phyloP scores from a whole-genome alignment of 2,888 invertebrate genomes.

The Patella caerulea region DNA sequence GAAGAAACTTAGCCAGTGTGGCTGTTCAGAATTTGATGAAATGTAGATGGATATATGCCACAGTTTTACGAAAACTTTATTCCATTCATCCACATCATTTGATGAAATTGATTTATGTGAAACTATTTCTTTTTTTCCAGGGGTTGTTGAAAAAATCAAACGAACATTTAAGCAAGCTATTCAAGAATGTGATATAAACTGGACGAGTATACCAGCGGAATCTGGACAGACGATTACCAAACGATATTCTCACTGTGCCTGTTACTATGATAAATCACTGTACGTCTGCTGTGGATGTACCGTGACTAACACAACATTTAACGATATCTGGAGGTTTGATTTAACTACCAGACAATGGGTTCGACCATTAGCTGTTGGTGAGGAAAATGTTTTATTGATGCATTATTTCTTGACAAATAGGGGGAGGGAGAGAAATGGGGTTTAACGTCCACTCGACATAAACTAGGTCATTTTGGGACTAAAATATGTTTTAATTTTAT shows the following conservation, averaged over 20 bases:
- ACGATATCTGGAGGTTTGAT: constrained; percentile 96
- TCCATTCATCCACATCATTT: no score
- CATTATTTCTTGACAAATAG: no score
- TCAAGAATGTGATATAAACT: constrained; percentile 44
- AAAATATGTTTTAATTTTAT: no score
- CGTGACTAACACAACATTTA: constrained; percentile 92
- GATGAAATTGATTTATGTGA: background rate
- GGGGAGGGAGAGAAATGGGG: no score
- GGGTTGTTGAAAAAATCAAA: constrained; percentile 83
- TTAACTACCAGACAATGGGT: constrained; percentile 88
- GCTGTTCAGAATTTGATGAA: no score
- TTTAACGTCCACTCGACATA: no score
- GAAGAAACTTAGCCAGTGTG: no score
- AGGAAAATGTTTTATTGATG: constrained; percentile 15
- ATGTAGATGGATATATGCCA: no score
- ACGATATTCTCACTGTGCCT: constrained; percentile 92
- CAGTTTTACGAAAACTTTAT: no score
- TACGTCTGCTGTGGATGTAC: constrained; percentile 98
- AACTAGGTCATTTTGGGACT: no score
- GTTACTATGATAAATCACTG: constrained; percentile 75
- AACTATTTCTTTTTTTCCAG: constrained; percentile 74
- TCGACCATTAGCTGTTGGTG: constrained; percentile 70
- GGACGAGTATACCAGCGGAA: constrained; percentile 50
- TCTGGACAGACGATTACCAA: constrained; percentile 85
- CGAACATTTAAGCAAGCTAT: constrained; percentile 84